Percentiles rank a stretch among this genome's conserved stretches.
Conservation (phyloP, 2,113 vertebrate genomes). For the Cyphomyrus plagiostoma region DNA sequence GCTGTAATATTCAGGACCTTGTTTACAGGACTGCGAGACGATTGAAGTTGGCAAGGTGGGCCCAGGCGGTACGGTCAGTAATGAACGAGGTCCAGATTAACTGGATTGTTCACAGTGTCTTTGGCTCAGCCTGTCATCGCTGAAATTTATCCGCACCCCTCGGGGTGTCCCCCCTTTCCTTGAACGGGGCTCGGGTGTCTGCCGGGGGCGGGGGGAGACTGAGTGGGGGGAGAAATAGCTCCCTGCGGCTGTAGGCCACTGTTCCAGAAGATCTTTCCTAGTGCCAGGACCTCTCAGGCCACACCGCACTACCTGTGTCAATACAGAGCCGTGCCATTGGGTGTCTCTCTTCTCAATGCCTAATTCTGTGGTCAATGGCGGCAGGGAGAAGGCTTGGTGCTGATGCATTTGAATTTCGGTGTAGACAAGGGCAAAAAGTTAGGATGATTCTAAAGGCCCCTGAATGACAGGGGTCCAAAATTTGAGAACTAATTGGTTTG, state of each 20-base stretch:
- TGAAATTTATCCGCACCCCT: background rate
- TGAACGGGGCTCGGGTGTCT: background rate
- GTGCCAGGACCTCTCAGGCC: background rate
- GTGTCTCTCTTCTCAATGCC: background rate
- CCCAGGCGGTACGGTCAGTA: conserved; percentile 46
- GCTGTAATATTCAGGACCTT: conserved; percentile 52
- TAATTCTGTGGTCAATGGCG: background rate
- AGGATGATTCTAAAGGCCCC: background rate
- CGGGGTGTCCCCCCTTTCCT: conserved; percentile 27
- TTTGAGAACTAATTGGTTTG: too few relatives aligned
- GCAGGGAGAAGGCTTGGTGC: background rate
- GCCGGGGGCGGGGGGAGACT: background rate
- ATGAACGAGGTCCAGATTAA: conserved; percentile 40
- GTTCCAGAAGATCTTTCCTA: background rate
- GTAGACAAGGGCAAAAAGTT: background rate
- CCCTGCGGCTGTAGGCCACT: background rate
- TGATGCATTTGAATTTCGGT: background rate
- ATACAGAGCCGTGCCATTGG: background rate
- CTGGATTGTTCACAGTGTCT: background rate
- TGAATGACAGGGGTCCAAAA: too few relatives aligned
- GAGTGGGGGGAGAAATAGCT: background rate
- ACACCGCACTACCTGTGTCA: background rate
- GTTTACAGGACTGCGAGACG: conserved; percentile 38
- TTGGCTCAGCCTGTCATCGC: conserved; percentile 9
- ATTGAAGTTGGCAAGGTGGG: conserved; percentile 37